A percentile compares a stretch with the other conserved stretches of the same genome.
Evolutionary conservation across 2,888 invertebrate genomes (phyloP).

Genomic region (Erpobdella octoculata): DNA sequence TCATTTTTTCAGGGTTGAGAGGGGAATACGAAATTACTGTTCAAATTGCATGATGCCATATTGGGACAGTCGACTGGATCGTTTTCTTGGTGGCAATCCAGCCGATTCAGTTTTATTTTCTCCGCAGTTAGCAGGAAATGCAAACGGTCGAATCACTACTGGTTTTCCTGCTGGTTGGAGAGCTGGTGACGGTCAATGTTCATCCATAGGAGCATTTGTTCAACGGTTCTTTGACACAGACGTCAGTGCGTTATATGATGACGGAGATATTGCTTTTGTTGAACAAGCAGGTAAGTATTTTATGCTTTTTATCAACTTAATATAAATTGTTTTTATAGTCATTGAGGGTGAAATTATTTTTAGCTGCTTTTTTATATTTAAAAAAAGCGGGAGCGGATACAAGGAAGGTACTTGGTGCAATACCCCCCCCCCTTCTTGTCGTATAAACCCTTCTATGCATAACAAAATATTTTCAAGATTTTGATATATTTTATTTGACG

Average conservation of each 20-base stretch:
- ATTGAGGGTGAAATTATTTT: no score
- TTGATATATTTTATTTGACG: no score
- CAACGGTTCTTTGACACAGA: neutral
- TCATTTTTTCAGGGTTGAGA: neutral
- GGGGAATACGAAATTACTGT: neutral
- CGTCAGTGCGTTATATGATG: neutral
- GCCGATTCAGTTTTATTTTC: constrained; percentile 43
- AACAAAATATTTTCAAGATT: no score
- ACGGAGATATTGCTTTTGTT: neutral
- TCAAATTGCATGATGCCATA: neutral
- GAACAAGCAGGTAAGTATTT: constrained; percentile 1
- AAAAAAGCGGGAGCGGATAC: no score
- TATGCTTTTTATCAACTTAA: neutral
- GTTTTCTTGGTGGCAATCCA: constrained; percentile 8
- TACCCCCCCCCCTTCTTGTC: no score
- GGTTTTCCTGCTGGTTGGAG: constrained; percentile 48
- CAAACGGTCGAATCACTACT: constrained; percentile 43
- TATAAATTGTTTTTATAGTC: neutral
- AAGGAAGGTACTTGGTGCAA: no score
- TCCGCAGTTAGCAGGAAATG: constrained; percentile 46
- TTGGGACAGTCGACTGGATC: constrained; percentile 18
- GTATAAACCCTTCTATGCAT: no score
- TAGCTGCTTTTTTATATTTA: no score
- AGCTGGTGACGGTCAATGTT: neutral
- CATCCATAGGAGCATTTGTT: neutral